A percentile compares a stretch with the other conserved stretches of the same genome.
Conservation (phyloP, 2,113 vertebrate species). For the Sterrhoptilus dennistouni region DNA sequence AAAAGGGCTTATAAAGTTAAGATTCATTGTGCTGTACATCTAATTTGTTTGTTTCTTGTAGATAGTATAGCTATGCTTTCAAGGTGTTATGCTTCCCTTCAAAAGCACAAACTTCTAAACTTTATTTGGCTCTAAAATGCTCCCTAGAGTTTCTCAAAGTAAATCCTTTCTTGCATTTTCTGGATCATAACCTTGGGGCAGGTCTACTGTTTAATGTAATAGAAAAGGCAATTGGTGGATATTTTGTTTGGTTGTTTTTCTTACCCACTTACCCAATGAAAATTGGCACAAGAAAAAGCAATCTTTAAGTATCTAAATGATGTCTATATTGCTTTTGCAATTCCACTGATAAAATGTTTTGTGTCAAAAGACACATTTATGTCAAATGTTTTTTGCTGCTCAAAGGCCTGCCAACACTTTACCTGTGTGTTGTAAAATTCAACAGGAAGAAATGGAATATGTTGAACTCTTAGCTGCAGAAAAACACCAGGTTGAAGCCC, state of each 20-base stretch:
- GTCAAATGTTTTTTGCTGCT: neutral
- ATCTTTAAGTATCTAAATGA: neutral
- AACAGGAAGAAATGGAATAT: slow-evolving; percentile 93
- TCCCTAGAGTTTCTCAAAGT: neutral
- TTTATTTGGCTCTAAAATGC: neutral
- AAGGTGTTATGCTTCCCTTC: neutral
- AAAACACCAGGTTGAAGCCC: slow-evolving; percentile 91
- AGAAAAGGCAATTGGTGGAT: neutral
- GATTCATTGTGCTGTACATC: neutral
- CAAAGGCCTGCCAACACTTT: neutral
- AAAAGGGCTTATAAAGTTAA: neutral
- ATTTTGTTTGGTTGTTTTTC: neutral
- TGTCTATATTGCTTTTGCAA: neutral
- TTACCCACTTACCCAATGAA: neutral
- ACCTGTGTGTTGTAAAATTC: neutral
- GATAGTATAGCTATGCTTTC: neutral
- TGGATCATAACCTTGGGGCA: neutral
- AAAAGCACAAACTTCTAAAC: neutral
- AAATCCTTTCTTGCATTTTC: neutral
- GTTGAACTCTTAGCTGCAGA: slow-evolving; percentile 93
- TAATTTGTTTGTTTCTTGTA: neutral
- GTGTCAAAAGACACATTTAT: neutral
- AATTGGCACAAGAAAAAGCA: neutral
- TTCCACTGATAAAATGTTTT: neutral
- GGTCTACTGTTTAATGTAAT: neutral